Base-by-base conservation (phyloP, 2,888 invertebrate species). In the Panzeria rudis region DNA sequence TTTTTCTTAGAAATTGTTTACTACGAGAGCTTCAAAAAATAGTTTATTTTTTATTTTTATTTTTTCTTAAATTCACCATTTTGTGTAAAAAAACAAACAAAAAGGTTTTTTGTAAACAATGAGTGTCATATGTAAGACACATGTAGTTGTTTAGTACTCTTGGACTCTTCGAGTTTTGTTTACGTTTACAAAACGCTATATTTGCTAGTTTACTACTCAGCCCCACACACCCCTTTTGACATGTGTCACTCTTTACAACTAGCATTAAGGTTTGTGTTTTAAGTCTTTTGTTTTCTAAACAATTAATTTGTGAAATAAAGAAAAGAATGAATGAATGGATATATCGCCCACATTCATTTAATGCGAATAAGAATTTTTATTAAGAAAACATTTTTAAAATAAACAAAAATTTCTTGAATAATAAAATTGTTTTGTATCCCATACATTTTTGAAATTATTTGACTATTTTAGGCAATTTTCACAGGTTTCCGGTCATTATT, bases 271-370 rank as follows among this genome's bases (percentile, higher is more conserved):
- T 83, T 83, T 72, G 77, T 72, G 64, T 73, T 44, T 61, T 68
- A 78, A 83, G 50, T 83, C 83, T 78, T 78, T 83, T 83, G 72
- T 54, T 77, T 69, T 52, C 17, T n/a, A 29, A n/a, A 17, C 23
- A 41, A 41, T 59, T 9, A 15, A 15, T 13, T 41, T 69, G 1
- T 23, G 20, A 9, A n/a, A 38, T 3, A 52, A 17, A 32, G n/a
- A 17, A 17, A 35, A 0, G 7, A 13, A 9, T n/a, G 11, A 61
- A 41, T 20, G 2, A 64, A 44, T 11, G 20, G 32, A 32, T 17
- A 47, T n/a, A 5, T 64, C 38, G 38, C 69, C 54, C 38, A 38
- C 25, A 38, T 54, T 41, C 6, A 25, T 25, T 44, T 64, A 5
- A n/a, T 38, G 41, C 1, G 41, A 25, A 25, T 25, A 38, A 61